phyloP scores from a whole-genome alignment of 2,113 vertebrate genomes.

The Proteles cristata region DNA sequence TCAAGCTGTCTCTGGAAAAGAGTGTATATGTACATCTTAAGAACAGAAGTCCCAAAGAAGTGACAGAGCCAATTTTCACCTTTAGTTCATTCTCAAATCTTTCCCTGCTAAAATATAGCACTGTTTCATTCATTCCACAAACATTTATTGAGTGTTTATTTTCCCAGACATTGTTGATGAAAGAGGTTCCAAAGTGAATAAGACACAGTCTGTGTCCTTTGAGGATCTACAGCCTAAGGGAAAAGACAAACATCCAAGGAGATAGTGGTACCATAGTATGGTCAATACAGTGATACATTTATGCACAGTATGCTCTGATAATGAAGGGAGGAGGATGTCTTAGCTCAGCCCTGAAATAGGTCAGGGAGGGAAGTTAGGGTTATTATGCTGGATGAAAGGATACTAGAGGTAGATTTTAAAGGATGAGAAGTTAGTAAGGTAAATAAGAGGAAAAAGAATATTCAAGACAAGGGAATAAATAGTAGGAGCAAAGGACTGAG shows the following conservation, averaged over 20 bases:
- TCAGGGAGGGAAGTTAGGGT: neutral
- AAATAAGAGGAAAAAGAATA: neutral
- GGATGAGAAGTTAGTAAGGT: neutral
- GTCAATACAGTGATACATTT: neutral
- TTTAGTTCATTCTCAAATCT: neutral
- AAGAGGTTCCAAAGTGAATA: neutral
- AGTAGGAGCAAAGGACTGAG: neutral
- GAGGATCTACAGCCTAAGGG: neutral
- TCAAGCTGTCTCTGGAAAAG: neutral
- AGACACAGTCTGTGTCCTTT: neutral
- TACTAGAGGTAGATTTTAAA: neutral
- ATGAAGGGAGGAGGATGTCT: neutral
- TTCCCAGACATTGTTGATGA: slow-evolving; percentile 6
- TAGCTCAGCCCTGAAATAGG: neutral
- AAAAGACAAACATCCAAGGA: neutral
- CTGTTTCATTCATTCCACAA: neutral
- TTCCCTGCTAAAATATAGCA: neutral
- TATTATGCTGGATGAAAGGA: neutral
- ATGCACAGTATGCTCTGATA: neutral
- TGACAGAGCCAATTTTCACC: neutral
- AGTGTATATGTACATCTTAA: neutral
- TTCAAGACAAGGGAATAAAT: neutral
- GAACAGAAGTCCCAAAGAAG: slow-evolving; percentile 1
- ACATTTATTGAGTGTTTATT: slow-evolving; percentile 12
- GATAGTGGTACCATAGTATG: neutral